Evolutionary conservation across 2,113 vertebrate species (phyloP), one percentile per base, ranked within the genome.

Genomic region (Porphyrio hochstetteri): DNA sequence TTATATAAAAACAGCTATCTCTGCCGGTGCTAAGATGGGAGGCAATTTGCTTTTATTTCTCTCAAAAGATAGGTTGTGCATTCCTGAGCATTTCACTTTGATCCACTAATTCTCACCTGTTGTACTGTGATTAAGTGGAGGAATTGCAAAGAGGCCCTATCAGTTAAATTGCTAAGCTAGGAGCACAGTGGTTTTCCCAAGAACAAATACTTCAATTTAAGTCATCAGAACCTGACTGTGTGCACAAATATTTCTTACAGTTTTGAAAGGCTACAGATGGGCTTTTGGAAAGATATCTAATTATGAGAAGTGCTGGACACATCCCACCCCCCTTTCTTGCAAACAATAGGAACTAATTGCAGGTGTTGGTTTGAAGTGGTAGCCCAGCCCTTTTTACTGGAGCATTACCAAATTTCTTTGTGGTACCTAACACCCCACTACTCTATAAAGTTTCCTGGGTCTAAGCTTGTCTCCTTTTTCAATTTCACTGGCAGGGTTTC

Each of bases 51-150:
- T 90, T 96, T 96, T 95, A 91, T 95, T 97, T 91, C 55, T 87
- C 46, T 92, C 27, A 68, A 92, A 75, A 95, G 72, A 83, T 72
- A 94, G 50, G 19, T 92, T 95, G 31, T 28, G 6, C 31, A 64
- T 83, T 97, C 36, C 60, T 65, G 28, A 88, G 85, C n/a, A 78
- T 92, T 97, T 97, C 53, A 35, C 56, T 93, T 86, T 97, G 86
- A 94, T 90, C 60, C 35, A 82, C 60, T 93, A 97, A 96, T 95
- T 92, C 84, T 97, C 92, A 94, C 96, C 84, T 95, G 86, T 90
- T 97, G 65, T 82, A 59, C 40, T 87, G 56, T 96, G 94, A 97
- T 97, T 97, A 91, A 76, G 94, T 80, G 69, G 88, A 96, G 92
- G 81, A 96, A 91, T 89, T 96, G 79, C 57, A 90, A 96, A 97